phyloP scores from a whole-genome alignment of 1,140 invertebrate species.

The Mya arenaria region DNA sequence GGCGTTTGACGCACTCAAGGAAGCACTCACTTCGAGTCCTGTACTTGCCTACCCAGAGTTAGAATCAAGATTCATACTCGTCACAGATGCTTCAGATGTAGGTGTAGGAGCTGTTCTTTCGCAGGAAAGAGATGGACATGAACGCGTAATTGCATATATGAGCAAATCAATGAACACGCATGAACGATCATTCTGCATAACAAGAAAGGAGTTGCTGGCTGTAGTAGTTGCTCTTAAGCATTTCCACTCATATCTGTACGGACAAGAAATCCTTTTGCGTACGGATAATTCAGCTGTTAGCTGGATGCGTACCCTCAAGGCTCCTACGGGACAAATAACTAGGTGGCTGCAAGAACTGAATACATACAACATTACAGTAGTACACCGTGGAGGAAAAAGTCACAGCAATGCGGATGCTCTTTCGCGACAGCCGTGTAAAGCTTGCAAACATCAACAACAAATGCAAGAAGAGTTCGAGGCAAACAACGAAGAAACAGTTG shows the following conservation, averaged over 20 bases:
- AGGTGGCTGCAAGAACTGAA: conserved; percentile 24
- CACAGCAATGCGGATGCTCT: conserved; percentile 38
- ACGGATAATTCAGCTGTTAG: conserved; percentile 62
- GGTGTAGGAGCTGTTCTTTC: conserved; percentile 69
- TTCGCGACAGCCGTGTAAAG: conserved; percentile 22
- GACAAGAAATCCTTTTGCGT: conserved; percentile 52
- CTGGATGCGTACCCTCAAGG: background rate
- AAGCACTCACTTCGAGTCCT: conserved; percentile 34
- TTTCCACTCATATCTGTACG: conserved; percentile 61
- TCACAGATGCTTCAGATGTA: conserved; percentile 61
- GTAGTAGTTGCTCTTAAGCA: background rate
- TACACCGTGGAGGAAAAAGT: background rate
- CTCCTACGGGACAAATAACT: conserved; percentile 12
- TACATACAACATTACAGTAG: conserved; percentile 13
- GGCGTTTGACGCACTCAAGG: conserved; percentile 40
- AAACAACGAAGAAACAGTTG: no score
- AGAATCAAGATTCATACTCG: conserved; percentile 56
- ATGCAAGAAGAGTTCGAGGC: background rate
- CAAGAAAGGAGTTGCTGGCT: background rate
- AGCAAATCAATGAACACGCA: conserved; percentile 59
- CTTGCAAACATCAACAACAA: background rate
- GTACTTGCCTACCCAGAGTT: conserved; percentile 46
- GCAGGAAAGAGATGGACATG: conserved; percentile 62
- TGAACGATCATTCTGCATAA: conserved; percentile 81
- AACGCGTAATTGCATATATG: conserved; percentile 60